phyloP scores from a whole-genome alignment of 53 echinoderm and acorn worm genomes.

The Antedon mediterranea region DNA sequence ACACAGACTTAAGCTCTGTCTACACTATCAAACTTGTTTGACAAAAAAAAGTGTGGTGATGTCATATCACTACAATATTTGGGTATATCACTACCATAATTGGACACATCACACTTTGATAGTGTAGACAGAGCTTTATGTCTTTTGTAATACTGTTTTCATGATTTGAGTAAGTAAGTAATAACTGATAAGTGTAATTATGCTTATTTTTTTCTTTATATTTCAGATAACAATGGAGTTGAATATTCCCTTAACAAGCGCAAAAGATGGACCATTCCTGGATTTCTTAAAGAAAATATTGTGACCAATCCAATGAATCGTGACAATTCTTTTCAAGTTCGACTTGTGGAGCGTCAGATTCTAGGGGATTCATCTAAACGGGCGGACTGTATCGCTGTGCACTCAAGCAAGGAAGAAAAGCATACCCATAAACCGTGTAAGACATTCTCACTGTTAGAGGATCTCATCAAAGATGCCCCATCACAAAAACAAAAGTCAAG shows the following conservation, averaged over 20 bases:
- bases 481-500: background rate
- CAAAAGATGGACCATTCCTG: constrained; percentile 54
- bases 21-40: no score
- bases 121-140: no score
- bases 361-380: background rate
- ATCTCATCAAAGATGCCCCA: constrained; percentile 4
- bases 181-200: no score
- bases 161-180: no score
- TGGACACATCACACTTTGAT: no score
- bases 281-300: constrained; percentile 45
- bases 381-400: constrained; percentile 32
- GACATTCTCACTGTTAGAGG: constrained; percentile 23
- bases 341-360: constrained; percentile 31
- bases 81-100: no score
- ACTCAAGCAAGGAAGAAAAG: constrained; percentile 16
- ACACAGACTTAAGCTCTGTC: no score
- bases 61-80: no score
- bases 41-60: no score
- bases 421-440: constrained; percentile 15
- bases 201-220: no score
- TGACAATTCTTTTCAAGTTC: constrained; percentile 35
- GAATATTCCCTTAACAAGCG: constrained; percentile 49
- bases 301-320: constrained; percentile 12
- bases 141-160: no score
- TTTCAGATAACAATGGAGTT: background rate